phyloP scores from a whole-genome alignment of 2,797 vertebrate genomes.

The Channa striata region DNA sequence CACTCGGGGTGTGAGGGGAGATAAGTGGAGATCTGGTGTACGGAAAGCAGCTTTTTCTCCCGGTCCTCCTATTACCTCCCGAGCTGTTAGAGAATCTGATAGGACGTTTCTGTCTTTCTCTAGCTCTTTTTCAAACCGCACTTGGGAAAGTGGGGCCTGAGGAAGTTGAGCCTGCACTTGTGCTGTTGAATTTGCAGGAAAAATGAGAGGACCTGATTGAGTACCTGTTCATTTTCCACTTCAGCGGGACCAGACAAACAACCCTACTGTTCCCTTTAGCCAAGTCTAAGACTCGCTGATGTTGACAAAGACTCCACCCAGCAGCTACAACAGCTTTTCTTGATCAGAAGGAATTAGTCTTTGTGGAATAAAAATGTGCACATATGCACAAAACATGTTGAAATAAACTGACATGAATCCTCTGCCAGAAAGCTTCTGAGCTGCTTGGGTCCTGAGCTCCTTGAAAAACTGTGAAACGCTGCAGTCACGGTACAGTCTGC shows the following conservation, averaged over 20 bases:
- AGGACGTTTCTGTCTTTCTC: slow-evolving; percentile 44
- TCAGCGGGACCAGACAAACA: slow-evolving; percentile 58
- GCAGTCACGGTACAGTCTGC: slow-evolving; percentile 47
- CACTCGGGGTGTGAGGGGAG: slow-evolving; percentile 53
- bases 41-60: slow-evolving; percentile 66
- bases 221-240: slow-evolving; percentile 67
- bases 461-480: slow-evolving; percentile 59
- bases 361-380: slow-evolving; percentile 45
- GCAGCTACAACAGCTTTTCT: slow-evolving; percentile 25
- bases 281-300: slow-evolving; percentile 26
- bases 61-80: slow-evolving; percentile 60
- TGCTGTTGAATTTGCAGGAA: slow-evolving; percentile 50
- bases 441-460: slow-evolving; percentile 52
- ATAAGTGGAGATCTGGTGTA: slow-evolving; percentile 65
- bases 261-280: slow-evolving; percentile 50
- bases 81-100: slow-evolving; percentile 63
- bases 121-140: slow-evolving; percentile 44
- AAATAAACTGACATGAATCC: slow-evolving; percentile 58
- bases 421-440: slow-evolving; percentile 44
- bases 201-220: slow-evolving; percentile 52
- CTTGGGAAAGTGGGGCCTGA: slow-evolving; percentile 64
- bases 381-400: slow-evolving; percentile 26
- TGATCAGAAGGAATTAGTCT: slow-evolving; percentile 36
- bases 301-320: slow-evolving; percentile 32
- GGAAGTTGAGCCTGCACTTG: slow-evolving; percentile 67